Percentiles rank a stretch among this genome's conserved stretches.
Evolutionary conservation across 2,113 vertebrate species (phyloP).

Genomic region (Myrmophylax atrothorax): DNA sequence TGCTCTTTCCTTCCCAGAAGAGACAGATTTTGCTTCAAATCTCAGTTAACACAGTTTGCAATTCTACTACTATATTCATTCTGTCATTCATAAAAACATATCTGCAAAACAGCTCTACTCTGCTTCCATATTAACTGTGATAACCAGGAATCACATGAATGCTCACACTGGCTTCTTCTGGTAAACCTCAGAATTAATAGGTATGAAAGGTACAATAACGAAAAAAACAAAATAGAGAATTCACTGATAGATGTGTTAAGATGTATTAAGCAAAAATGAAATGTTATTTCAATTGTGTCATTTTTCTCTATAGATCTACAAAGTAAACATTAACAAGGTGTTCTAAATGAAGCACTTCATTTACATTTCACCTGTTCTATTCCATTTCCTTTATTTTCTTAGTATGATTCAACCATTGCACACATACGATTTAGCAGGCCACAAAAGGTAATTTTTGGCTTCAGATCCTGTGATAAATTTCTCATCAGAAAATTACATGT

Average conservation of each 20-base stretch:
- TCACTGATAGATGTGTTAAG: background rate
- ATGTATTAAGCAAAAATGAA: constrained; percentile 3
- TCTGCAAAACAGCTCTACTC: background rate
- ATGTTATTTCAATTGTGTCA: background rate
- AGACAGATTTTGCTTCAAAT: background rate
- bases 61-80: background rate
- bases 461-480: constrained; percentile 52
- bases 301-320: constrained; percentile 14
- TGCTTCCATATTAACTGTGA: background rate
- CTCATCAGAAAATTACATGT: constrained; percentile 43
- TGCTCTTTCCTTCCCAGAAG: background rate
- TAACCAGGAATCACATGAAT: background rate
- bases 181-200: background rate
- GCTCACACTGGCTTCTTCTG: background rate
- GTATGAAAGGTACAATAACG: background rate
- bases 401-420: background rate
- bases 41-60: background rate
- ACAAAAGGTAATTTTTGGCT: constrained; percentile 32
- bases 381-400: background rate
- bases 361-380: constrained; percentile 23
- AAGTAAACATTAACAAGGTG: constrained; percentile 43
- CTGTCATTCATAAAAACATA: background rate
- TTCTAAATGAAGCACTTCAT: constrained; percentile 38
- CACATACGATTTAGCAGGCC: background rate
- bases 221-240: background rate